Evolutionary conservation across 2,888 invertebrate genomes (phyloP), one percentile per base, ranked within the genome.

Genomic region (Brenthis daphne): DNA sequence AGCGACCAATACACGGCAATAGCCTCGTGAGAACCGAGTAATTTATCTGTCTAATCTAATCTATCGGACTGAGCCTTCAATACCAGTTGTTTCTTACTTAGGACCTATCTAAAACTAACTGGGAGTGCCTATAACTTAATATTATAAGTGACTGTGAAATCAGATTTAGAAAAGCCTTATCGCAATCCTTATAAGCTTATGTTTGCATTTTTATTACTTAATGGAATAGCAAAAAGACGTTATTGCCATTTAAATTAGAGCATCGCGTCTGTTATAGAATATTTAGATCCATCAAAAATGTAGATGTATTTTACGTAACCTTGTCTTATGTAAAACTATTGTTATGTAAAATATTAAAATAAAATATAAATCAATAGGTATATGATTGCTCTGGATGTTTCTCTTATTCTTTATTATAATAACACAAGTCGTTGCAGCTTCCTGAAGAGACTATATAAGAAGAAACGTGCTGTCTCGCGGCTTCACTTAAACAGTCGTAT

Each of bases 1-100:
- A 71, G 71, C 65, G 50, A 68, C 43, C 55, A 61, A 51, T 50
- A 29, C 43, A 48, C 64, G 47, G 68, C 64, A 63, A 68, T 57
- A 65, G 60, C 69, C 70, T 73, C 90, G 90, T 90, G 90, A 88
- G 91, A 90, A 90, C 89, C 79, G 76, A 84, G 81, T 87, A 87
- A 89, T 89, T 89, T 89, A 88, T 87, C 83, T 83, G 77, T 80
- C 83, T 87, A 88, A 90, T 90, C 89, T 87, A 82, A 86, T 86
- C 86, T 82, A 74, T 82, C 80, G 77, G 74, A 70, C 80, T 77
- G 75, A 73, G 75, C 73, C 76, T 73, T 70, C 72, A 67, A 73
- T 68, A 72, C 73, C 61, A 68, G 71, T 70, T 73, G 72, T 69
- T 73, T 61, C 64, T 64, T 68, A 69, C 48, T 67, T 57, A 71